Conservation (phyloP, 2,113 vertebrate species). For the Echinops telfairi region DNA sequence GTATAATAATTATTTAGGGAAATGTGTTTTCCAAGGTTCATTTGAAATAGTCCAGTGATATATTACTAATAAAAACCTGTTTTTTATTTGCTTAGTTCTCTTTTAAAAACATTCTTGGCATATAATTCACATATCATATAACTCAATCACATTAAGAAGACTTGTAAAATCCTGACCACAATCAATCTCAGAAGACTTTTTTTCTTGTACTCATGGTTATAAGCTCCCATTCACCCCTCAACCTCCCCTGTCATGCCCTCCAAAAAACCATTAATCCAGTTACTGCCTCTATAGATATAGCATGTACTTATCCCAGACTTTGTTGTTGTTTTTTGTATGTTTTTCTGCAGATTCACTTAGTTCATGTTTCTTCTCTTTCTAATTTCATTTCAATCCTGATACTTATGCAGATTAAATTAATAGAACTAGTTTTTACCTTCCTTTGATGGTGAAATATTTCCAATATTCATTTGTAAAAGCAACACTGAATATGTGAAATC, state of each 20-base stretch:
- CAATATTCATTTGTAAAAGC: conserved; percentile 31
- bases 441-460: conserved; percentile 48
- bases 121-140: too few relatives aligned
- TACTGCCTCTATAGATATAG: too few relatives aligned
- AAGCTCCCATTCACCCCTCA: too few relatives aligned
- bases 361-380: not conserved
- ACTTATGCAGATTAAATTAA: conserved; percentile 24
- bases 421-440: conserved; percentile 47
- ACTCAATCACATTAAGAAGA: too few relatives aligned
- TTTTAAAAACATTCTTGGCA: not conserved
- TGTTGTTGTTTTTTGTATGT: too few relatives aligned
- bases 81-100: not conserved
- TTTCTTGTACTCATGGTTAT: too few relatives aligned
- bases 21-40: conserved; percentile 31
- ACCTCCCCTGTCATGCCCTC: too few relatives aligned
- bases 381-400: not conserved
- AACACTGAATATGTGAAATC: conserved; percentile 1
- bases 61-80: conserved; percentile 29
- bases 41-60: not conserved
- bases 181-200: too few relatives aligned
- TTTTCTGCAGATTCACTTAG: not conserved
- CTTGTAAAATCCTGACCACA: too few relatives aligned
- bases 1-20: conserved; percentile 6
- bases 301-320: too few relatives aligned
- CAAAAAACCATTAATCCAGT: too few relatives aligned